These are phyloP conservation scores for Rostratula benghalensis DNA, from an alignment of 2,113 vertebrate genomes.

Conservation along the genomic window DNA sequence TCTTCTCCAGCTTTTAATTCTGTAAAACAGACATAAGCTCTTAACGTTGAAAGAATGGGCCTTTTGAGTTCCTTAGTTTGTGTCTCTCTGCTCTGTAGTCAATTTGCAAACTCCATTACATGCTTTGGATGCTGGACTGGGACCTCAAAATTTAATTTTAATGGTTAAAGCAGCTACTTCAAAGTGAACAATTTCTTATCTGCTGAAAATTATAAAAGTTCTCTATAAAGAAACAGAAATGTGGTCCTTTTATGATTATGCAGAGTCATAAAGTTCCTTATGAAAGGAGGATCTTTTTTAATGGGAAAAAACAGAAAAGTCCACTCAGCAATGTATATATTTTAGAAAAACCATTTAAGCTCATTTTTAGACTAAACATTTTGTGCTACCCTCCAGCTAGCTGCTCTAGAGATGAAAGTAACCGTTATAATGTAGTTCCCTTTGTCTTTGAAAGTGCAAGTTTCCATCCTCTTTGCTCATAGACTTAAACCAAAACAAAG, in stretches of 20 bases:
- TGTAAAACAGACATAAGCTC: neutral
- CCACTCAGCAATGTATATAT: conserved; percentile 12
- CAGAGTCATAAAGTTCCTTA: neutral
- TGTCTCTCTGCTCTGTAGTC: neutral
- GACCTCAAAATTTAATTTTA: conserved; percentile 1
- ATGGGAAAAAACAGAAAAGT: neutral
- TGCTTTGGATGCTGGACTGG: neutral
- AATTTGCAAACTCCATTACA: neutral
- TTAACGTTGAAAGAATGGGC: neutral
- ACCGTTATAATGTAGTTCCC: neutral
- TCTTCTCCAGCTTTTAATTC: neutral
- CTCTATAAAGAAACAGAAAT: neutral
- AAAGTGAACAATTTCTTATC: neutral
- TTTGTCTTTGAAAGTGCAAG: conserved; percentile 21
- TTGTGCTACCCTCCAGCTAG: neutral
- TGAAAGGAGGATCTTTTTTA: neutral
- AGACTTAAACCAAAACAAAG: neutral
- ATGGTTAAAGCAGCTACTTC: neutral
- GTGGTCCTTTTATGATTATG: conserved; percentile 14
- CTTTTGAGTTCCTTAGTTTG: neutral
- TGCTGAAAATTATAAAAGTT: neutral
- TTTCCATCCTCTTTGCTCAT: neutral
- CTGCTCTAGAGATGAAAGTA: conserved; percentile 26
- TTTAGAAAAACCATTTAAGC: conserved; percentile 7
- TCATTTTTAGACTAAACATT: conserved; percentile 44